Percentiles rank a stretch among this genome's conserved stretches.
Evolutionary conservation across 2,888 invertebrate genomes (phyloP).

Genomic region (Lithophane semibrunnea): DNA sequence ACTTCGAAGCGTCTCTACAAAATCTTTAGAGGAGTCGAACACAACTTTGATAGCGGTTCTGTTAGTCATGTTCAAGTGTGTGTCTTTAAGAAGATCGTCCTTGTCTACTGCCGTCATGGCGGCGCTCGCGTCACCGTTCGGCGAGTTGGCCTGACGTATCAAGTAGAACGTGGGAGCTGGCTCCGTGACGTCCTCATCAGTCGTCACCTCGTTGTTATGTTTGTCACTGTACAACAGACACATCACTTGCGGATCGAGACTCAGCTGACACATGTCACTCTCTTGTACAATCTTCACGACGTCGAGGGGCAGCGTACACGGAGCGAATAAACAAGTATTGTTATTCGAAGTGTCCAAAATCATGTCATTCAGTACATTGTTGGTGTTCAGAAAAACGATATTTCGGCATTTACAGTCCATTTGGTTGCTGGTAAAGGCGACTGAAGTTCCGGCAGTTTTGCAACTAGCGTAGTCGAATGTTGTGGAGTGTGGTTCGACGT

Average conservation of each 20-base stretch:
- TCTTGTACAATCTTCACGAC: slow-evolving; percentile 82
- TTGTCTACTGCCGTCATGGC: slow-evolving; percentile 85
- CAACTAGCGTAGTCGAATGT: slow-evolving; percentile 87
- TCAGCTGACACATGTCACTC: slow-evolving; percentile 85
- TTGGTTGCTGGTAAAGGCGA: slow-evolving; percentile 83
- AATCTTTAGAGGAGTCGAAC: slow-evolving; percentile 86
- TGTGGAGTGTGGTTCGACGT: slow-evolving; percentile 85
- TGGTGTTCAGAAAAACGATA: slow-evolving; percentile 83
- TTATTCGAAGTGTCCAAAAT: slow-evolving; percentile 83
- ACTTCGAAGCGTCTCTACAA: slow-evolving; percentile 85
- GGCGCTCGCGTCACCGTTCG: slow-evolving; percentile 80
- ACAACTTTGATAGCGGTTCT: slow-evolving; percentile 85
- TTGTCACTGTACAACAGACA: slow-evolving; percentile 86
- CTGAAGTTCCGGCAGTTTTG: slow-evolving; percentile 78
- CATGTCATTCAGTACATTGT: slow-evolving; percentile 80
- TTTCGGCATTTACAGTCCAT: slow-evolving; percentile 88
- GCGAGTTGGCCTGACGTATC: slow-evolving; percentile 83
- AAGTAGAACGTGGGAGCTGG: slow-evolving; percentile 86
- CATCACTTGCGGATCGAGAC: slow-evolving; percentile 84
- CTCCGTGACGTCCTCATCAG: slow-evolving; percentile 84
- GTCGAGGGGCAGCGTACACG: slow-evolving; percentile 86
- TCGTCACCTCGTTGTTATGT: slow-evolving; percentile 77
- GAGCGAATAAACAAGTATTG: slow-evolving; percentile 87
- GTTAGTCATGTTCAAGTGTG: slow-evolving; percentile 84
- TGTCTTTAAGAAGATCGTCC: slow-evolving; percentile 81